Percentiles rank a stretch among this genome's conserved stretches.
Evolutionary conservation across 2,113 vertebrate genomes (phyloP).

Genomic region (Bos javanicus): DNA sequence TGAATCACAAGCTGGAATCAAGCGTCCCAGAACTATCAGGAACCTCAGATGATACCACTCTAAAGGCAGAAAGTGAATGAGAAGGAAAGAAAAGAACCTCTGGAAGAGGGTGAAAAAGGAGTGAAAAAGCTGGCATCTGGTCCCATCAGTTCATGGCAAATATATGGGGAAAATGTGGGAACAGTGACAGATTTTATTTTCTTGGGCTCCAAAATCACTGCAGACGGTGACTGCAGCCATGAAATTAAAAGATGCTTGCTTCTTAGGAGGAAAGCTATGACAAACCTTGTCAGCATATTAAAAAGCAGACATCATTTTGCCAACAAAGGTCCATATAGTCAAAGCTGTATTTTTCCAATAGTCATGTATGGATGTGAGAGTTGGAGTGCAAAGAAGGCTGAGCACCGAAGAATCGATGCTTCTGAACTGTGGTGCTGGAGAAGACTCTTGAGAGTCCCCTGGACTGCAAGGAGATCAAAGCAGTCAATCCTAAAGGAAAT

Average conservation of each 20-base stretch:
- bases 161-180: neutral
- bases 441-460: neutral
- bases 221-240: neutral
- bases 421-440: neutral
- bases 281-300: neutral
- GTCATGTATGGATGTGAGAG: neutral
- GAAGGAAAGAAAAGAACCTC: neutral
- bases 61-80: neutral
- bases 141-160: neutral
- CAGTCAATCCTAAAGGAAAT: neutral
- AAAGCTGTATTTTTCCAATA: neutral
- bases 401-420: accelerated
- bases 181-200: neutral
- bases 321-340: neutral
- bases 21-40: neutral
- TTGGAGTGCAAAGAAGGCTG: neutral
- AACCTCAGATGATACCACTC: neutral
- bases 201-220: neutral
- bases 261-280: neutral
- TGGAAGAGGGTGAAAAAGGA: neutral
- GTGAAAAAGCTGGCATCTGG: neutral
- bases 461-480: neutral
- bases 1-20: neutral
- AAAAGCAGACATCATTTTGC: neutral
- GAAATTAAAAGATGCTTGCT: neutral